phyloP scores from a whole-genome alignment of 2,888 invertebrate genomes.

The Peribatodes rhomboidaria region DNA sequence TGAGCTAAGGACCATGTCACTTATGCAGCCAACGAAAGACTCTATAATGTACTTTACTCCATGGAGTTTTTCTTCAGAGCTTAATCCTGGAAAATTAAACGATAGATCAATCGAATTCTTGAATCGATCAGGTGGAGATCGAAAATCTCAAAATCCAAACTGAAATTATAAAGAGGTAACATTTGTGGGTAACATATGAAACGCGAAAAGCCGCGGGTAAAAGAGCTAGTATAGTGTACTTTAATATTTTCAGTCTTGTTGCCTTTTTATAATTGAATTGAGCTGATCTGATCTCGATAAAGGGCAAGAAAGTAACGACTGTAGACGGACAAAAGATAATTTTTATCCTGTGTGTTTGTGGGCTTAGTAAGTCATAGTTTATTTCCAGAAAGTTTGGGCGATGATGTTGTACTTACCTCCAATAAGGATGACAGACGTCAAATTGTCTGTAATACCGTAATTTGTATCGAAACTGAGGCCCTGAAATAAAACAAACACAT shows the following conservation, averaged over 20 bases:
- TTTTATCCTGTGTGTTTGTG: too few relatives aligned
- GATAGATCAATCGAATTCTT: not conserved
- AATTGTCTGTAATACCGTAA: conserved; percentile 94
- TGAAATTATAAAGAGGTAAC: not conserved
- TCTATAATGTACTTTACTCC: conserved; percentile 97
- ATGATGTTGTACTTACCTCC: conserved; percentile 88
- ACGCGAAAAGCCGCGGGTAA: too few relatives aligned
- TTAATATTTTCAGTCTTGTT: not conserved
- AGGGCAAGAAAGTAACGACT: not conserved
- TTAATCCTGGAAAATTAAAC: conserved; percentile 87
- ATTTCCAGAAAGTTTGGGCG: too few relatives aligned
- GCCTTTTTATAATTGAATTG: not conserved
- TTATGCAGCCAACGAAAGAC: conserved; percentile 96
- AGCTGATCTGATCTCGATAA: not conserved
- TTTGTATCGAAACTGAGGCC: conserved; percentile 94
- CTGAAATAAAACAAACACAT: conserved; percentile 59
- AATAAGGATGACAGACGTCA: conserved; percentile 95
- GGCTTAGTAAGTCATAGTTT: too few relatives aligned
- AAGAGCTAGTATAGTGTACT: too few relatives aligned
- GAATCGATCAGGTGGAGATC: not conserved
- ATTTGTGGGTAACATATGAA: too few relatives aligned
- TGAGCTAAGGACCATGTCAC: conserved; percentile 94
- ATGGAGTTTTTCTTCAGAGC: conserved; percentile 95
- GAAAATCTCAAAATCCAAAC: not conserved
- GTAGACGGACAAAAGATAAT: too few relatives aligned